Conservation (phyloP, 2,797 vertebrate genomes). For the Sebastes iracundus region DNA sequence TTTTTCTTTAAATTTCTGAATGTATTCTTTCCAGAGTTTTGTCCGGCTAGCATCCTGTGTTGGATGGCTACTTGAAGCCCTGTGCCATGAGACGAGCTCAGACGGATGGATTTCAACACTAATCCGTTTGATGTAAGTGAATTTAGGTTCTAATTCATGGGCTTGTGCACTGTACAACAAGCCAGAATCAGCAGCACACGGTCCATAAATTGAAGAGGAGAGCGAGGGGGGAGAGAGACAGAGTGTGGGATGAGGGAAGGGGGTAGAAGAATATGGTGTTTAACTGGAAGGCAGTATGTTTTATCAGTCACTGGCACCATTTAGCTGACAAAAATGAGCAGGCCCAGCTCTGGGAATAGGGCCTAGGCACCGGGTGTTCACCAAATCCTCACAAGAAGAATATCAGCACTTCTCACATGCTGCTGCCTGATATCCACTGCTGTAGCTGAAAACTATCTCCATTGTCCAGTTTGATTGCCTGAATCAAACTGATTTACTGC, state of each 20-base stretch:
- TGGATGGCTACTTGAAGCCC: slow-evolving; percentile 79
- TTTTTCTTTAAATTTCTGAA: slow-evolving; percentile 8
- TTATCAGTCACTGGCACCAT: slow-evolving; percentile 95
- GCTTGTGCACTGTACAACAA: slow-evolving; percentile 76
- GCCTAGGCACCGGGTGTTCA: slow-evolving; percentile 87
- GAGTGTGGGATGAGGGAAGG: slow-evolving; percentile 78
- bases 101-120: slow-evolving; percentile 72
- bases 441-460: slow-evolving; percentile 99
- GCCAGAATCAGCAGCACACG: slow-evolving; percentile 75
- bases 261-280: slow-evolving; percentile 86
- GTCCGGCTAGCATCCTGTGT: slow-evolving; percentile 83
- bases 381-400: slow-evolving; percentile 93
- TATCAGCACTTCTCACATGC: slow-evolving; percentile 97
- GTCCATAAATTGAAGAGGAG: slow-evolving; percentile 73
- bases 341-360: slow-evolving; percentile 91
- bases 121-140: slow-evolving; percentile 83
- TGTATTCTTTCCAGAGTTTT: slow-evolving; percentile 26
- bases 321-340: slow-evolving; percentile 92
- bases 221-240: slow-evolving; percentile 57
- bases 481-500: slow-evolving; percentile 99
- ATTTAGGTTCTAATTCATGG: slow-evolving; percentile 82
- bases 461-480: slow-evolving; percentile 99
- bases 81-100: slow-evolving; percentile 75
- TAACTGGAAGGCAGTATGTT: slow-evolving; percentile 92
- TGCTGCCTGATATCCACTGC: slow-evolving; percentile 91